phyloP scores from a whole-genome alignment of 2,113 vertebrate genomes.

The Cheirogaleus medius region DNA sequence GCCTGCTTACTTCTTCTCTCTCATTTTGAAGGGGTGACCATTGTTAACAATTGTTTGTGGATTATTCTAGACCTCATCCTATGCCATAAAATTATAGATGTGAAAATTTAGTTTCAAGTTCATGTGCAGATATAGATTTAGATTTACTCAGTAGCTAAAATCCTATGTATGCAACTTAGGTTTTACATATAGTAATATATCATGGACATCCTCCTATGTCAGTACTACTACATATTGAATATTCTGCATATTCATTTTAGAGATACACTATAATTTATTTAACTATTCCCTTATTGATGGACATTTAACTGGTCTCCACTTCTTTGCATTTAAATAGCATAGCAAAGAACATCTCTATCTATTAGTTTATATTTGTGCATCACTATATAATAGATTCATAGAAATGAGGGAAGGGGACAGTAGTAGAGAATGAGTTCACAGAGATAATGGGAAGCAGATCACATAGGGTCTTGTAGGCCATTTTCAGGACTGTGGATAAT shows the following conservation, averaged over 20 bases:
- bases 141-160: background rate
- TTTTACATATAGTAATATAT: background rate
- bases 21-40: background rate
- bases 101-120: background rate
- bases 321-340: background rate
- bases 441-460: background rate
- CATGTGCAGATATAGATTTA: background rate
- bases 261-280: background rate
- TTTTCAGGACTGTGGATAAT: background rate
- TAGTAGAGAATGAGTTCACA: background rate
- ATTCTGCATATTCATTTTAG: constrained; percentile 1
- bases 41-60: background rate
- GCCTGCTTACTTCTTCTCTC: background rate
- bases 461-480: background rate
- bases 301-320: background rate
- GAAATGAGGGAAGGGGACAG: background rate
- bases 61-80: background rate
- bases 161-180: background rate
- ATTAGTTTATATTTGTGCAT: background rate
- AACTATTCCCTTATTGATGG: background rate
- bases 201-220: background rate
- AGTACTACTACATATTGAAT: background rate
- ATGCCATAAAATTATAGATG: background rate
- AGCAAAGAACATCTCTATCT: background rate
- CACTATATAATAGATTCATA: background rate